Conservation (phyloP, 64 coral and sea anemone species). For the Dendrophyllia cribrosa region DNA sequence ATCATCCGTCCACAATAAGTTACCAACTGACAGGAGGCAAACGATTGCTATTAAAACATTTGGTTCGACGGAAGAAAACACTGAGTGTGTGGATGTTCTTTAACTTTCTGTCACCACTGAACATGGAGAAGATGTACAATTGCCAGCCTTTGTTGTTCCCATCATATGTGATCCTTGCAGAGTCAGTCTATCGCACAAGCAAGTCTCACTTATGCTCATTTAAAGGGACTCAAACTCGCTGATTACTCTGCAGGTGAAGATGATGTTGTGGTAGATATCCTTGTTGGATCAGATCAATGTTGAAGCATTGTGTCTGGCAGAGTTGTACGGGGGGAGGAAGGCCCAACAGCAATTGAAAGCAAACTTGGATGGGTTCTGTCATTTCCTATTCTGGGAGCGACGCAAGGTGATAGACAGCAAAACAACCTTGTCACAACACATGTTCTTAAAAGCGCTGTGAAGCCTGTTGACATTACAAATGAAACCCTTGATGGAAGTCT, state of each 20-base stretch:
- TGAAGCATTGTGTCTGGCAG: conserved; percentile 53
- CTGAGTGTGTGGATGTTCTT: neutral
- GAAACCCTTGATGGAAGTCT: conserved; percentile 4
- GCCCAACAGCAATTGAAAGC: conserved; percentile 60
- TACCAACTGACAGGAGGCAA: conserved; percentile 35
- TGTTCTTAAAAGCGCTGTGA: conserved; percentile 28
- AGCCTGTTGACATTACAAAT: conserved; percentile 9
- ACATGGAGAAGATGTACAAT: neutral
- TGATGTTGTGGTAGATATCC: conserved; percentile 36
- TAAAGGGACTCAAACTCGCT: conserved; percentile 49
- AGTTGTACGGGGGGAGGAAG: conserved; percentile 25
- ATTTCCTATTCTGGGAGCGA: conserved; percentile 17
- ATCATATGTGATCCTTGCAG: conserved; percentile 52
- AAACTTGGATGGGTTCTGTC: conserved; percentile 42
- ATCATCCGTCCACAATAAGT: conserved; percentile 45
- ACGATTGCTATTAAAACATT: conserved; percentile 59
- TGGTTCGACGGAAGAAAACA: conserved; percentile 41
- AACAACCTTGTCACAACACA: conserved; percentile 60
- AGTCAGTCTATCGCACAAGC: conserved; percentile 19
- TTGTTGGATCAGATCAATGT: conserved; percentile 68
- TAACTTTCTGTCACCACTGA: neutral
- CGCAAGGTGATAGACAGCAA: conserved; percentile 2
- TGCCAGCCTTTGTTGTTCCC: conserved; percentile 59
- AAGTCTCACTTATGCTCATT: conserved; percentile 21
- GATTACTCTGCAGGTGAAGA: neutral